These are phyloP conservation scores for Napeogenes sylphis DNA, from an alignment of 2,888 invertebrate genomes.

Conservation along the genomic window DNA sequence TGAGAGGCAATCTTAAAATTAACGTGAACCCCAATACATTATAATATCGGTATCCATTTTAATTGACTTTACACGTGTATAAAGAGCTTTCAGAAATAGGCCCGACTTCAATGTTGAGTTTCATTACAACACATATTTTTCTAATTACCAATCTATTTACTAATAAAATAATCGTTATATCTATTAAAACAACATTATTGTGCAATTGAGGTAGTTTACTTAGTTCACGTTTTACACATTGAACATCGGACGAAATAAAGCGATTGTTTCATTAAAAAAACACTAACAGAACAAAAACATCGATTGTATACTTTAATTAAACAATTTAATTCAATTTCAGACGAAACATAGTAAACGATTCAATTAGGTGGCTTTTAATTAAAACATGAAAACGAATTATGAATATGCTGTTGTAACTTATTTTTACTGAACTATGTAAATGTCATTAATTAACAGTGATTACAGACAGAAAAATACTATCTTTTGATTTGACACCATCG, in stretches of 20 bases:
- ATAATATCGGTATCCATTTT: no score
- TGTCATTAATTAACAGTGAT: no score
- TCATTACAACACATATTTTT: neutral
- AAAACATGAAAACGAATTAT: neutral
- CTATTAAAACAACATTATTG: no score
- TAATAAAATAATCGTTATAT: no score
- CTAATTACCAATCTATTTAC: neutral
- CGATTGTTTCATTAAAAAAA: neutral
- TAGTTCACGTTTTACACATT: neutral
- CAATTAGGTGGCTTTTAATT: neutral
- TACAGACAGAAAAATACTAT: no score
- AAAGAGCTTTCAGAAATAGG: no score
- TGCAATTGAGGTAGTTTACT: constrained; percentile 1
- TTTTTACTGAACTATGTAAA: no score
- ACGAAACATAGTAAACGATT: neutral
- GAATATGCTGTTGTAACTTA: no score
- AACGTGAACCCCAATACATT: no score
- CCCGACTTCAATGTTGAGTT: no score
- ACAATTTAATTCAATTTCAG: neutral
- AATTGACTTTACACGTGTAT: no score
- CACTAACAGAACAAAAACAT: neutral
- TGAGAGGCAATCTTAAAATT: no score
- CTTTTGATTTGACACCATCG: neutral
- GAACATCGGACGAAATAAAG: neutral
- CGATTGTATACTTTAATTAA: neutral